These are phyloP conservation scores for Balaenoptera acutorostrata DNA, from an alignment of 2,113 vertebrate species.

Conservation along the genomic window DNA sequence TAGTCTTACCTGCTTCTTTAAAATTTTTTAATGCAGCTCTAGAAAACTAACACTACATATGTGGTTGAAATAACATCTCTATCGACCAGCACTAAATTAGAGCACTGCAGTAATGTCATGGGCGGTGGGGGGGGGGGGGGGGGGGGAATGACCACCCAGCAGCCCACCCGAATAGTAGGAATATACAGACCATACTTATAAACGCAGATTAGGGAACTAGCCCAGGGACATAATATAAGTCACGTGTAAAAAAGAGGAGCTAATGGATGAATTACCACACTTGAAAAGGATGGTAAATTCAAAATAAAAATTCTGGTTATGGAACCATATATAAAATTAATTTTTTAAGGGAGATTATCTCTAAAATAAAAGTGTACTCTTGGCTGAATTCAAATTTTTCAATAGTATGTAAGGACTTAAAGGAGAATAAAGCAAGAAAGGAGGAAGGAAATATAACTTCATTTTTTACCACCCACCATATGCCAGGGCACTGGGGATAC, in stretches of 20 bases:
- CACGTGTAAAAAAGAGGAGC: not conserved
- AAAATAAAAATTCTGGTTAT: not conserved
- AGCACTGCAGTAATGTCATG: not conserved
- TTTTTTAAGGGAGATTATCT: not conserved
- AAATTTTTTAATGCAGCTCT: not conserved
- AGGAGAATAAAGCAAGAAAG: not conserved
- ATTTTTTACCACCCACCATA: not conserved
- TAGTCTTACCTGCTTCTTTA: not conserved
- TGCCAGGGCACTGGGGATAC: not conserved
- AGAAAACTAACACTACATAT: not conserved
- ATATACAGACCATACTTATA: not conserved
- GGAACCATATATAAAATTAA: not conserved
- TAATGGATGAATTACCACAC: not conserved
- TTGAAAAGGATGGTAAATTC: not conserved
- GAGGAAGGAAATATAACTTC: not conserved
- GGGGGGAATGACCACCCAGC: too few relatives aligned
- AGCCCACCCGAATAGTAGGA: not conserved
- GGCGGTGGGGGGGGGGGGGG: fast-evolving
- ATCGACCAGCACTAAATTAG: not conserved
- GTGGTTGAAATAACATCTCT: not conserved
- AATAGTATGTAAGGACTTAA: not conserved
- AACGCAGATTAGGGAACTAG: not conserved
- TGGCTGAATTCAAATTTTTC: not conserved
- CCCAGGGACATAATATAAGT: not conserved
- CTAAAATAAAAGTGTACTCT: not conserved